A percentile compares a stretch with the other conserved stretches of the same genome.
Evolutionary conservation across 2,113 vertebrate species (phyloP).

Genomic region (Willisornis vidua): DNA sequence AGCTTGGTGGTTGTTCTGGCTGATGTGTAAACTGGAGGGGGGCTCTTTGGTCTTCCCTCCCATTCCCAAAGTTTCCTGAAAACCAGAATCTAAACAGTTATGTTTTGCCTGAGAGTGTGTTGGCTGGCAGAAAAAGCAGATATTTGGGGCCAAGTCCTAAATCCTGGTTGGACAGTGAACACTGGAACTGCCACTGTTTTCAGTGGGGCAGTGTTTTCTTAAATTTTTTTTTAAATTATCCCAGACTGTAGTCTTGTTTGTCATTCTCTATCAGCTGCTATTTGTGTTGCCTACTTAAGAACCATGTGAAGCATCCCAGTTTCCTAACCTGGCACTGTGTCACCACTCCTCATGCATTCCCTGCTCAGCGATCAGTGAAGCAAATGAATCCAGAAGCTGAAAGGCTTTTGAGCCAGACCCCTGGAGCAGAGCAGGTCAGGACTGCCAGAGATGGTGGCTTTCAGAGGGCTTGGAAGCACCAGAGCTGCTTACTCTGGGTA

Average conservation of each 20-base stretch:
- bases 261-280: not conserved
- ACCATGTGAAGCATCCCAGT: not conserved
- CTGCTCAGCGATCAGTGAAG: not conserved
- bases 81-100: not conserved
- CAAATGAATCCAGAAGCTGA: not conserved
- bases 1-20: not conserved
- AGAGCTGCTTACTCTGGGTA: not conserved
- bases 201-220: not conserved
- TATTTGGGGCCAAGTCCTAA: not conserved
- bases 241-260: fast-evolving
- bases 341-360: not conserved
- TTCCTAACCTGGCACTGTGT: not conserved
- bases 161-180: not conserved
- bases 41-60: not conserved
- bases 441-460: not conserved
- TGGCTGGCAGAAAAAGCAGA: not conserved
- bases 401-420: not conserved
- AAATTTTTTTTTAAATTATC: not conserved
- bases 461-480: not conserved
- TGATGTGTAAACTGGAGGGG: not conserved
- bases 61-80: not conserved
- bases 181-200: not conserved
- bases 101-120: not conserved
- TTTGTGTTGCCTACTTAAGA: not conserved
- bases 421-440: not conserved